These are phyloP conservation scores for Sphaerolaimus hirsutus DNA, from an alignment of 2,888 invertebrate genomes.

Conservation along the genomic window DNA sequence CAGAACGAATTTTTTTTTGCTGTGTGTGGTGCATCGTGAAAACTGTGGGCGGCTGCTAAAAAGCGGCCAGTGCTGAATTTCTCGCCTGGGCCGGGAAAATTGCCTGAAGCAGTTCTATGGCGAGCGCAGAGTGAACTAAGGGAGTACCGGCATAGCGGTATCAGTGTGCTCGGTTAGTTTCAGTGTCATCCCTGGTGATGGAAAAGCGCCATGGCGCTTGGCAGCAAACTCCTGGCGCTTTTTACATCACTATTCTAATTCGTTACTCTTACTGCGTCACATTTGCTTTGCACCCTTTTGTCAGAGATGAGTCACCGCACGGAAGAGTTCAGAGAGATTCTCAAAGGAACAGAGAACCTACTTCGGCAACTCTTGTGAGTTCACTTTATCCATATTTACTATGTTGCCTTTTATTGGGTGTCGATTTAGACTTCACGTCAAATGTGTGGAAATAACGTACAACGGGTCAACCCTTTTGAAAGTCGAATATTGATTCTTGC, in stretches of 20 bases:
- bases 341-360: constrained; percentile 40
- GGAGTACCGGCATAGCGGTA: constrained; percentile 49
- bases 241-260: no score
- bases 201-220: no score
- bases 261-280: no score
- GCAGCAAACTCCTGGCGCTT: no score
- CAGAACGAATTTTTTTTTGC: no score
- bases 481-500: no score
- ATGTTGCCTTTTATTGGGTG: background rate
- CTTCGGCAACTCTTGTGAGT: constrained; percentile 37
- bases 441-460: background rate
- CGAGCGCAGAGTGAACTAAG: constrained; percentile 57
- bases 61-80: constrained; percentile 35
- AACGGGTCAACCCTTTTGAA: no score
- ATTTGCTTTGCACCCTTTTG: no score
- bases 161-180: constrained; percentile 44
- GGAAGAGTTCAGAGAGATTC: constrained; percentile 53
- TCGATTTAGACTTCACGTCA: no score
- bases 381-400: background rate
- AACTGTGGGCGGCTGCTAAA: no score
- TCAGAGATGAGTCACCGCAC: constrained; percentile 64
- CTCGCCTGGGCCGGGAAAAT: constrained; percentile 76
- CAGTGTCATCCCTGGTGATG: no score
- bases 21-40: no score
- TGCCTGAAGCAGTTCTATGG: constrained; percentile 66